Evolutionary conservation across 2,113 vertebrate genomes (phyloP).

Genomic region (Calypte anna): DNA sequence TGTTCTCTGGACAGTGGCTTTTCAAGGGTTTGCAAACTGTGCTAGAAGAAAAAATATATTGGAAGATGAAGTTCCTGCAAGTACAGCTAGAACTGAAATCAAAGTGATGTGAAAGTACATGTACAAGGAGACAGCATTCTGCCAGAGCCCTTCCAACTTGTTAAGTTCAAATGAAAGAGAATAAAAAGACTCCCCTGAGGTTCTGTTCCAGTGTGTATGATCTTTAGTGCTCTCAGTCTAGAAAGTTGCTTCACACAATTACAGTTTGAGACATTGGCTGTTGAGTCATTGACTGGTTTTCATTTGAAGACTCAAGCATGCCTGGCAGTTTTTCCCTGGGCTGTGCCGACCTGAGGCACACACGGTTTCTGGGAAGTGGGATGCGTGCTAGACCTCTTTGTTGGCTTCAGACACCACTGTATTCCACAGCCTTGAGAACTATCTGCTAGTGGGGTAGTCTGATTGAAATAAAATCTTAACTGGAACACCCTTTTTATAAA

Average conservation of each 20-base stretch:
- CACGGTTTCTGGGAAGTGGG: not conserved
- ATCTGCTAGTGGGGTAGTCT: rapidly evolving
- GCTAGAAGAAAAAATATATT: not conserved
- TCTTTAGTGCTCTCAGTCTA: not conserved
- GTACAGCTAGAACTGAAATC: not conserved
- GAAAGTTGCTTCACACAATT: not conserved
- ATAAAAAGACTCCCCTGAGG: not conserved
- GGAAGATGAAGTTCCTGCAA: not conserved
- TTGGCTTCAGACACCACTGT: not conserved
- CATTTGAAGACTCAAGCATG: not conserved
- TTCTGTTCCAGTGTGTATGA: not conserved
- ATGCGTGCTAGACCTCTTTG: not conserved
- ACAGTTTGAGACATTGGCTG: not conserved
- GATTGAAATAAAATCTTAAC: not conserved
- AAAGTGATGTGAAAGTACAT: not conserved
- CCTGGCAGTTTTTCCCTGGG: not conserved
- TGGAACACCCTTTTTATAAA: not conserved
- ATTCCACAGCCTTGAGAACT: not conserved
- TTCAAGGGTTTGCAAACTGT: not conserved
- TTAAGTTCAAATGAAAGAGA: not conserved
- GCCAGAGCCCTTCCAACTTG: not conserved
- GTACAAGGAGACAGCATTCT: not conserved
- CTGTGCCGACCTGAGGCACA: not conserved
- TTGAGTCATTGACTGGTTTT: not conserved
- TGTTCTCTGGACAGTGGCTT: not conserved